These are phyloP conservation scores for Pseudoips prasinana DNA, from an alignment of 2,888 invertebrate genomes.

Conservation along the genomic window DNA sequence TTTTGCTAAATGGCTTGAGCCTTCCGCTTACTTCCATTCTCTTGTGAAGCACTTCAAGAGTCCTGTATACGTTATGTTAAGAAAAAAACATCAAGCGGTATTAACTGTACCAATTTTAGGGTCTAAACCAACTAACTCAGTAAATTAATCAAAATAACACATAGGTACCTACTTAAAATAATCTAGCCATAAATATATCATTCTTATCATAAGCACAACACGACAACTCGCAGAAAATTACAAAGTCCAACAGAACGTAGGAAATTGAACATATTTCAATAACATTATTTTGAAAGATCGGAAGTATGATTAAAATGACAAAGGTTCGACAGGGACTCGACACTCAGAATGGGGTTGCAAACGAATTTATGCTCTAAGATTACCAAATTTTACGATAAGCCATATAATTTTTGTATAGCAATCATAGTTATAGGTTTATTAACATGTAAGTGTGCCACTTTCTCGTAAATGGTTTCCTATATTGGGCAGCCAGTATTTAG, in stretches of 20 bases:
- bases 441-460: conserved; percentile 55
- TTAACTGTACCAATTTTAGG: too few relatives aligned
- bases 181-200: too few relatives aligned
- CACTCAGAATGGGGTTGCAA: conserved; percentile 41
- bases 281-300: conserved; percentile 79
- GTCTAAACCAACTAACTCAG: too few relatives aligned
- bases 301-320: conserved; percentile 80
- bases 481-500: conserved; percentile 41
- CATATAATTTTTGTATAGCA: conserved; percentile 42
- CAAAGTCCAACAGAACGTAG: conserved; percentile 59
- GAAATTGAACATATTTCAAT: conserved; percentile 82
- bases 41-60: too few relatives aligned
- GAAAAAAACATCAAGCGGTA: too few relatives aligned
- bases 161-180: too few relatives aligned
- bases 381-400: conserved; percentile 37
- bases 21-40: too few relatives aligned
- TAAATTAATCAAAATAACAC: too few relatives aligned
- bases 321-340: conserved; percentile 74
- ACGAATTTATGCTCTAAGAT: conserved; percentile 56
- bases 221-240: conserved; percentile 56
- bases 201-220: conserved; percentile 4
- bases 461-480: conserved; percentile 43
- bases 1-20: too few relatives aligned
- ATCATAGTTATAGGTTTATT: conserved; percentile 55
- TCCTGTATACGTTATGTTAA: too few relatives aligned